phyloP scores from a whole-genome alignment of 2,888 invertebrate species.

The Cephus runcator region DNA sequence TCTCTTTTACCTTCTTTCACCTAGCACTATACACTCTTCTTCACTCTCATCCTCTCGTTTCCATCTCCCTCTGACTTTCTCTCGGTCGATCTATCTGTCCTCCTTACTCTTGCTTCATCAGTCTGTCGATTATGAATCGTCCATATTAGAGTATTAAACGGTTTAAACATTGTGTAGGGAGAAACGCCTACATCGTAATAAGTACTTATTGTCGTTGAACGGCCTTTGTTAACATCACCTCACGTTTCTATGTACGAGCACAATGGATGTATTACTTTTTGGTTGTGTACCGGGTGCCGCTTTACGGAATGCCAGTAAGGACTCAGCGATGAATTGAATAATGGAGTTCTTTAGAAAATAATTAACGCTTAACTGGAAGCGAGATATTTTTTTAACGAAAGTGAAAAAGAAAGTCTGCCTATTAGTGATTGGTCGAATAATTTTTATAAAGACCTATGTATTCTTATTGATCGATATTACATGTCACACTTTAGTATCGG shows the following conservation, averaged over 20 bases:
- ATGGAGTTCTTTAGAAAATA: not conserved
- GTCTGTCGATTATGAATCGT: conserved; percentile 33
- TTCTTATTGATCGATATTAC: not conserved
- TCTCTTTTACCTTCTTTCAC: not conserved
- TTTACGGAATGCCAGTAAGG: not conserved
- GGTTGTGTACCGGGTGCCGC: not conserved
- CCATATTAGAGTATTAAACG: conserved; percentile 35
- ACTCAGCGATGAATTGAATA: not conserved
- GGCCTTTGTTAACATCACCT: conserved; percentile 32
- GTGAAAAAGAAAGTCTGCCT: not conserved
- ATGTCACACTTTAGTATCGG: not conserved
- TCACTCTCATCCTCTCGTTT: not conserved
- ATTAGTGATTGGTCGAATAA: not conserved
- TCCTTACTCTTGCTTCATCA: not conserved
- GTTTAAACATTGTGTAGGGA: conserved; percentile 32
- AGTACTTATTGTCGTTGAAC: conserved; percentile 26
- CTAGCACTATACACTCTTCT: not conserved
- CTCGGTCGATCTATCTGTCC: not conserved
- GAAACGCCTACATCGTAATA: conserved; percentile 30
- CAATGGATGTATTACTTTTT: conserved; percentile 25
- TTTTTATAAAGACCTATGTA: not conserved
- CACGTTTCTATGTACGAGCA: conserved; percentile 10
- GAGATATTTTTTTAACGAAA: not conserved
- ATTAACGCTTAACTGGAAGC: not conserved
- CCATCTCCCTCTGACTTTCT: not conserved